Evolutionary conservation across 2,888 invertebrate genomes (phyloP), one percentile per base, ranked within the genome.

Genomic region (Parnassius smintheus): DNA sequence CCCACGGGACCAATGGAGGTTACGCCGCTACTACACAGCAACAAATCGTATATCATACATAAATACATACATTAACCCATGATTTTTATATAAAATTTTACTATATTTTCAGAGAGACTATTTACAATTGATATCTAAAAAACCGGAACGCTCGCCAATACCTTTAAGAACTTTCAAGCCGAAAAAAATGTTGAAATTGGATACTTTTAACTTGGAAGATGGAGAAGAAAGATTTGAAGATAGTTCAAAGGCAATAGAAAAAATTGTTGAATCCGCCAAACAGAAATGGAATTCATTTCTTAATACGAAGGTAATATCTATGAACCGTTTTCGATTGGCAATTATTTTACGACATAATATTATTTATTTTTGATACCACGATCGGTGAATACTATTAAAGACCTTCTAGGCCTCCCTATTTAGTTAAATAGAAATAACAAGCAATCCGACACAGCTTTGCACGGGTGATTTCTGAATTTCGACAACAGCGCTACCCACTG

Each of bases 271-370:
- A 13, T 49, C n/a, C 13, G 42, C n/a, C 9, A 62, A 62, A 54
- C 57, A 57, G 35, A 62, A 62, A 56, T 42, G 42, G 13, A 12
- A 12, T 22, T 57, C 57, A 8, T 12, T 62, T n/a, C 13, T 57
- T 22, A 48, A 53, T 10, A 25, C 48, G 10, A 45, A 53, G 57
- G 62, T 60, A 49, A 59, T 35, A 25, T 25, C 25, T 25, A 35
- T 7, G 35, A 7, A 7, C 35, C 3, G 7, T 35, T 35, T 35
- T 35, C 35, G 35, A 35, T 35, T 4, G 7, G 35, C 35, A 35
- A 35, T 35, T 35, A 35, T 4, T 35, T 35, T 35, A 35, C 35
- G 35, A 7, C 4, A 25, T 25, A 2, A 25, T 25, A 25, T 35
- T 35, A 4, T 35, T 35, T 35, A 35, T 35, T 35, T 35, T 35